These are phyloP conservation scores for Montipora sp. DNA, from an alignment of 64 coral and sea anemone genomes.

Conservation along the genomic window DNA sequence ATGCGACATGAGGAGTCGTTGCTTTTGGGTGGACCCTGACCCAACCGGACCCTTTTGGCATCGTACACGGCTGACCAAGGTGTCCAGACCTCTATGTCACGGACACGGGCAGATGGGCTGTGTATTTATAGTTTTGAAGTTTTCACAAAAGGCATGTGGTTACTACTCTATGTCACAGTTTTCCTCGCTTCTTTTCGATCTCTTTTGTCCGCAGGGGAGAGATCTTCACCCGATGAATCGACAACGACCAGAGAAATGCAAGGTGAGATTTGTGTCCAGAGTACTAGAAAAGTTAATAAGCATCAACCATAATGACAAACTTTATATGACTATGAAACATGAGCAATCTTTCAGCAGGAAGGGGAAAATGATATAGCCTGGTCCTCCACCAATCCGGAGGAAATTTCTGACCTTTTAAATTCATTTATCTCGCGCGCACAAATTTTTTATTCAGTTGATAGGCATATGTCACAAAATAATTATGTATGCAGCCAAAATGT, in stretches of 20 bases:
- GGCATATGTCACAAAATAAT: too few relatives aligned
- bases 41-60: too few relatives aligned
- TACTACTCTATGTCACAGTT: not conserved
- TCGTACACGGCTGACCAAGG: too few relatives aligned
- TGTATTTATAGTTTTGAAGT: not conserved
- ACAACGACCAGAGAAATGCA: slow-evolving; percentile 7
- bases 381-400: too few relatives aligned
- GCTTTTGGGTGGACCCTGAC: too few relatives aligned
- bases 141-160: not conserved
- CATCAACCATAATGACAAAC: not conserved
- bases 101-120: not conserved
- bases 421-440: too few relatives aligned
- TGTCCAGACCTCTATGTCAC: too few relatives aligned
- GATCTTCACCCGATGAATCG: not conserved
- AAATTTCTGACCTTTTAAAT: too few relatives aligned
- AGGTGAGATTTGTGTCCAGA: not conserved
- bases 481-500: too few relatives aligned
- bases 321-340: not conserved
- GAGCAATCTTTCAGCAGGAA: not conserved
- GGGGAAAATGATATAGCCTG: too few relatives aligned
- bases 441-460: too few relatives aligned
- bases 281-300: not conserved
- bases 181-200: not conserved
- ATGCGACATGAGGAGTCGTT: too few relatives aligned
- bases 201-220: not conserved